Conservation (phyloP, 2,888 invertebrate genomes). For the Agrotis ipsilon region DNA sequence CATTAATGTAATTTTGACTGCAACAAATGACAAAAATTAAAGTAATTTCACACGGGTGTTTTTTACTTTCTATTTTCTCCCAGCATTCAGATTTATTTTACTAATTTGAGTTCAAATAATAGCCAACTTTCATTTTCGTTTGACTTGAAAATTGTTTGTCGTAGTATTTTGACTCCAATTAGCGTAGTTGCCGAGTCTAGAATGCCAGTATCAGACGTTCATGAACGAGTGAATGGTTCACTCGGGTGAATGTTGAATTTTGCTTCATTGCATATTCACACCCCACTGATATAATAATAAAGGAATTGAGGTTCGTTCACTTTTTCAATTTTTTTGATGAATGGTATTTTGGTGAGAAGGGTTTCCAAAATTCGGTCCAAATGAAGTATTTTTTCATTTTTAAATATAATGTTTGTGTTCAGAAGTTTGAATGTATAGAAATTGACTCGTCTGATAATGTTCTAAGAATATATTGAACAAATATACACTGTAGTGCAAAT, state of each 20-base stretch:
- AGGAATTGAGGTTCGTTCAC: too few relatives aligned
- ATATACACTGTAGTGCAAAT: background rate
- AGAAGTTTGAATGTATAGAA: background rate
- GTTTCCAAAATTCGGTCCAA: too few relatives aligned
- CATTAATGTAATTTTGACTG: background rate
- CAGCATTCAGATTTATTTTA: constrained; percentile 32
- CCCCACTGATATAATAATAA: too few relatives aligned
- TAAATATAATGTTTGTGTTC: background rate
- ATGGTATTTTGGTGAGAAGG: too few relatives aligned
- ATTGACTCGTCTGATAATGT: background rate
- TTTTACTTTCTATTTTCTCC: constrained; percentile 38
- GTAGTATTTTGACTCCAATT: constrained; percentile 43
- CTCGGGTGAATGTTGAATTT: background rate
- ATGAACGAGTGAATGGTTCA: background rate
- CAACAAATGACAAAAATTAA: background rate
- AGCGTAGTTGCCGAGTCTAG: constrained; percentile 16
- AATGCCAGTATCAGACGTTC: constrained; percentile 3
- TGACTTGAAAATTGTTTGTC: constrained; percentile 4
- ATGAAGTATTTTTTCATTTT: too few relatives aligned
- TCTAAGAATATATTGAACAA: background rate
- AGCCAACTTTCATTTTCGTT: constrained; percentile 48
- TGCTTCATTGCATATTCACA: background rate
- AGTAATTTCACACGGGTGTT: constrained; percentile 20
- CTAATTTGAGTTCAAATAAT: constrained; percentile 44
- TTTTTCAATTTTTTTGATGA: too few relatives aligned